A percentile compares a stretch with the other conserved stretches of the same genome.
Evolutionary conservation across 2,888 invertebrate species (phyloP).

Genomic region (Falcaria lacertinaria): DNA sequence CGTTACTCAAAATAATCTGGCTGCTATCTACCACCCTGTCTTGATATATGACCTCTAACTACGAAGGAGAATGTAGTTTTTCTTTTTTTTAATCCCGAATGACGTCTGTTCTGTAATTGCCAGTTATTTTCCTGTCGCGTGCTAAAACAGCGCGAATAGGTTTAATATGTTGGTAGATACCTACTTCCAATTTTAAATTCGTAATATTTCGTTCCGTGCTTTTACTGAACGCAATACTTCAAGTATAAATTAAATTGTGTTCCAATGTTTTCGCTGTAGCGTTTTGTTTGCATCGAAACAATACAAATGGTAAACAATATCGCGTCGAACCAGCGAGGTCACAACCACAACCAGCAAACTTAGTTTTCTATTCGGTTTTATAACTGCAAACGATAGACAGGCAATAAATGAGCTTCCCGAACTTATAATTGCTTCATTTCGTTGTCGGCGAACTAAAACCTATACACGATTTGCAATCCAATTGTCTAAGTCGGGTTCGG

Average conservation of each 20-base stretch:
- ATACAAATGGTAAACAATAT: slow-evolving; percentile 30
- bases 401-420: slow-evolving; percentile 72
- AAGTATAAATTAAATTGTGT: not conserved
- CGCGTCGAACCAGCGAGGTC: slow-evolving; percentile 29
- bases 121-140: slow-evolving; percentile 41
- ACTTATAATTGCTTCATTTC: slow-evolving; percentile 79
- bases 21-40: slow-evolving; percentile 57
- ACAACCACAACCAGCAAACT: slow-evolving; percentile 55
- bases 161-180: slow-evolving; percentile 21
- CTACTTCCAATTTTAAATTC: not conserved
- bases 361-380: slow-evolving; percentile 68
- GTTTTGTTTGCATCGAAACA: slow-evolving; percentile 16
- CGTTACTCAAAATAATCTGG: slow-evolving; percentile 77
- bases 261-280: not conserved
- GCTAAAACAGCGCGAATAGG: slow-evolving; percentile 15
- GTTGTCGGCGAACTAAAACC: slow-evolving; percentile 45
- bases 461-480: slow-evolving; percentile 43
- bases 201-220: not conserved
- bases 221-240: not conserved
- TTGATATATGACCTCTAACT: slow-evolving; percentile 60
- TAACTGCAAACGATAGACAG: slow-evolving; percentile 69
- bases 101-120: slow-evolving; percentile 41
- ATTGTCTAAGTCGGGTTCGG: slow-evolving; percentile 39
- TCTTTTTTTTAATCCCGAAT: slow-evolving; percentile 54
- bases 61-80: slow-evolving; percentile 53